These are phyloP conservation scores for Numenius phaeopus DNA, from an alignment of 2,797 vertebrate species.

Conservation along the genomic window DNA sequence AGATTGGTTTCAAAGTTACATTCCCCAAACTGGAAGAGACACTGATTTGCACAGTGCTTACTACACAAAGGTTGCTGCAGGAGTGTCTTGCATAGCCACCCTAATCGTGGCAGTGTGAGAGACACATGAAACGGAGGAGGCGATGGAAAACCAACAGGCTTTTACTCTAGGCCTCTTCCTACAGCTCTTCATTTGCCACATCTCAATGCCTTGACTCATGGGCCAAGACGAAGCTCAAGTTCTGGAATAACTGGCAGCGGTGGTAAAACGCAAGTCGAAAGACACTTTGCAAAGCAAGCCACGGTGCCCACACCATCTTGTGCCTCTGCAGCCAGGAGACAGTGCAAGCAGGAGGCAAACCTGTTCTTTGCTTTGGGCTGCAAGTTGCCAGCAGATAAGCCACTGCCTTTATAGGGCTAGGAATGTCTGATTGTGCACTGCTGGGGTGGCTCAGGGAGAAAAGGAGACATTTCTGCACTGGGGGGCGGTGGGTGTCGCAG, in stretches of 20 bases:
- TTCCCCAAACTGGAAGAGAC: not conserved
- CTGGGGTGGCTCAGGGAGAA: not conserved
- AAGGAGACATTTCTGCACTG: not conserved
- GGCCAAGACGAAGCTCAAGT: not conserved
- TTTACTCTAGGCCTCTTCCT: not conserved
- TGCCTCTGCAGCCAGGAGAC: not conserved
- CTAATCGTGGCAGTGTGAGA: not conserved
- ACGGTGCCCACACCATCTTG: accelerated
- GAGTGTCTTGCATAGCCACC: not conserved
- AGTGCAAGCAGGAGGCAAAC: not conserved
- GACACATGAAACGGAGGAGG: not conserved
- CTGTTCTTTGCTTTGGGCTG: not conserved
- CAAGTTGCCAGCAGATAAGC: not conserved
- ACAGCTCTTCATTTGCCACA: not conserved
- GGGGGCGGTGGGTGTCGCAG: not conserved
- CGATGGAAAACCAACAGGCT: not conserved
- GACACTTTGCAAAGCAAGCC: not conserved
- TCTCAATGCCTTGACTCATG: not conserved
- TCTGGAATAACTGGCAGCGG: not conserved
- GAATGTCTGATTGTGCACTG: not conserved
- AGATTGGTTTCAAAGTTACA: not conserved
- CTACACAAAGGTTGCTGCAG: not conserved
- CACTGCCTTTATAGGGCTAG: not conserved
- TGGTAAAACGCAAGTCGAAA: not conserved
- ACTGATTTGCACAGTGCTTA: not conserved